Evolutionary conservation across 2,888 invertebrate species (phyloP), one percentile per base, ranked within the genome.

Genomic region (Stegana nigrithorax): DNA sequence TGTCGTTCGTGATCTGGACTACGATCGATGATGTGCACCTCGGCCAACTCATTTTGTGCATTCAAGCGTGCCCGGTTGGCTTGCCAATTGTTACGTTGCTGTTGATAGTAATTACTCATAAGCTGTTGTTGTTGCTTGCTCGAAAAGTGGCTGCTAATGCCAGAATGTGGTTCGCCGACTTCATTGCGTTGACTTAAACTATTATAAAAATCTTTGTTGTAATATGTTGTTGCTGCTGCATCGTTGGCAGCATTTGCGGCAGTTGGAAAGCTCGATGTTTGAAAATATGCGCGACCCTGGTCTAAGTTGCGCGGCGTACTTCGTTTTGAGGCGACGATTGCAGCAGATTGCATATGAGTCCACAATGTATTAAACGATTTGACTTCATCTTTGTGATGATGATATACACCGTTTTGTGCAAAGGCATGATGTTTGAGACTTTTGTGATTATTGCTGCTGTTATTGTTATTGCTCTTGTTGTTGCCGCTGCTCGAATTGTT

Each of bases 141-240:
- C 26, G 39, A 39, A 1, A 25, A 23, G 6, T 53, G 44, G 45
- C 27, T 29, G n/a, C 25, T 21, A 17, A 29, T 36, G 8, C 14
- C 44, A 12, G 36, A n/a, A 25, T 55, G 51, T 44, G 47, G 17
- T 39, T 25, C 45, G 21, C 42, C 19, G 21, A 12, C 36, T 47
- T 55, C 23, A 23, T 27, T 44, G 23, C 25, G 25, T 6, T 47
- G 8, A 36, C 61, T 45, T 2, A 17, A 39, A 26, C 23, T 50
- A 5, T 45, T 55, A 53, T 42, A 66, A 17, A 60, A 65, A 12
- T 65, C 27, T 36, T 73, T 67, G 1, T 64, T 42, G 27, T 64
- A 79, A 17, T 61, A 64, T 1, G 66, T 39, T 4, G 73, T 62
- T 10, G 73, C 70, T 0, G 67, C 44, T 3, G 62, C 59, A 50